These are phyloP conservation scores for Ciconia stormi DNA, from an alignment of 2,113 vertebrate species.

Conservation along the genomic window DNA sequence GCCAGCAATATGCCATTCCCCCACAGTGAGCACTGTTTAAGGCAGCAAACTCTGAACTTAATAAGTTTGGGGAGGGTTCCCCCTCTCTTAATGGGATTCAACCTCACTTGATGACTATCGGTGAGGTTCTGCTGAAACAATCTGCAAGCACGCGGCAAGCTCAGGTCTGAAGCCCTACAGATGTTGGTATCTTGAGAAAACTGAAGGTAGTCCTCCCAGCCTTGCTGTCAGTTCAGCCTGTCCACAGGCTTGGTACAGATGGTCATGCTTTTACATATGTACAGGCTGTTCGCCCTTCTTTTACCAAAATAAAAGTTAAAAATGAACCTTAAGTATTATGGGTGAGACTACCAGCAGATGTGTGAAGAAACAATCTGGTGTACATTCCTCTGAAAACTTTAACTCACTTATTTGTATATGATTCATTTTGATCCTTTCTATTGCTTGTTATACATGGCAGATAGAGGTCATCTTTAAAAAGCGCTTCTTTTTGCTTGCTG, in stretches of 20 bases:
- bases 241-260: background rate
- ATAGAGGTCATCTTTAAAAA: background rate
- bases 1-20: background rate
- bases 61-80: background rate
- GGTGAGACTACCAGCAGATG: background rate
- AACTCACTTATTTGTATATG: background rate
- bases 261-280: background rate
- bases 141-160: background rate
- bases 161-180: background rate
- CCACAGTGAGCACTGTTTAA: background rate
- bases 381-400: background rate
- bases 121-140: background rate
- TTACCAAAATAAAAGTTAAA: background rate
- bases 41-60: background rate
- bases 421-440: background rate
- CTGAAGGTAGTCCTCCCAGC: background rate
- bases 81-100: background rate
- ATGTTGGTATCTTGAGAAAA: background rate
- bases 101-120: background rate
- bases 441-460: background rate
- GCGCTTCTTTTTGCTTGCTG: background rate
- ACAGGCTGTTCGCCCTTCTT: background rate
- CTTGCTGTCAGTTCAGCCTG: background rate
- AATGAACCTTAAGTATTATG: background rate
- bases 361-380: background rate